These are phyloP conservation scores for Petromus typicus DNA, from an alignment of 2,113 vertebrate species.

Conservation along the genomic window DNA sequence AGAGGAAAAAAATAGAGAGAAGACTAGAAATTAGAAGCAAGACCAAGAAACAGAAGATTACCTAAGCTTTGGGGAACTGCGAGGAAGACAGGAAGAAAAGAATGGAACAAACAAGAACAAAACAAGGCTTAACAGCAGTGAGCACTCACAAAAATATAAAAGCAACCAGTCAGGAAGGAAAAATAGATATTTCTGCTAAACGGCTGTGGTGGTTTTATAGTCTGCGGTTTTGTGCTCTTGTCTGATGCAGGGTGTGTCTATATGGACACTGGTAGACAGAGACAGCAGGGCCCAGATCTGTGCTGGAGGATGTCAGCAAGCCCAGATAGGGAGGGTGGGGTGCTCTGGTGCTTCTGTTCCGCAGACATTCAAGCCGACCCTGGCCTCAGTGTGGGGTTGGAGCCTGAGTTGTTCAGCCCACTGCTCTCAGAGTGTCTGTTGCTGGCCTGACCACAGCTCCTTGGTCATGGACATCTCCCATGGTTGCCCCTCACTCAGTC, in stretches of 20 bases:
- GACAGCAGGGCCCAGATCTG: neutral
- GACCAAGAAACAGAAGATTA: neutral
- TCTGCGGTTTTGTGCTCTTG: neutral
- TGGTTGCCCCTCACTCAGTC: neutral
- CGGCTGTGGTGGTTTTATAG: neutral
- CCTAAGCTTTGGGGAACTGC: neutral
- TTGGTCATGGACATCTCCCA: neutral
- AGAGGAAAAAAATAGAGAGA: neutral
- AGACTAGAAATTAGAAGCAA: neutral
- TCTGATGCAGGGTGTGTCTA: neutral
- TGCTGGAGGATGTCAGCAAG: neutral
- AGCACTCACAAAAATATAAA: neutral
- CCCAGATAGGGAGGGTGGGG: neutral
- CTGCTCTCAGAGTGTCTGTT: neutral
- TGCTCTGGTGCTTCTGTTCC: neutral
- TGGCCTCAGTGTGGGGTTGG: neutral
- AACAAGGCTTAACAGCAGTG: neutral
- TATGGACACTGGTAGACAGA: neutral
- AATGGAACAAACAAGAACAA: neutral
- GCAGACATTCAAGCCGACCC: neutral
- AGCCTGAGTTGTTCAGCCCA: neutral
- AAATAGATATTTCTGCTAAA: neutral
- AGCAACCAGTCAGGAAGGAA: neutral
- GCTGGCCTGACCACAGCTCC: neutral
- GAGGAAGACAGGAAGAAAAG: neutral